phyloP scores from a whole-genome alignment of 1,140 invertebrate species.

The Acromyrmex heyeri region DNA sequence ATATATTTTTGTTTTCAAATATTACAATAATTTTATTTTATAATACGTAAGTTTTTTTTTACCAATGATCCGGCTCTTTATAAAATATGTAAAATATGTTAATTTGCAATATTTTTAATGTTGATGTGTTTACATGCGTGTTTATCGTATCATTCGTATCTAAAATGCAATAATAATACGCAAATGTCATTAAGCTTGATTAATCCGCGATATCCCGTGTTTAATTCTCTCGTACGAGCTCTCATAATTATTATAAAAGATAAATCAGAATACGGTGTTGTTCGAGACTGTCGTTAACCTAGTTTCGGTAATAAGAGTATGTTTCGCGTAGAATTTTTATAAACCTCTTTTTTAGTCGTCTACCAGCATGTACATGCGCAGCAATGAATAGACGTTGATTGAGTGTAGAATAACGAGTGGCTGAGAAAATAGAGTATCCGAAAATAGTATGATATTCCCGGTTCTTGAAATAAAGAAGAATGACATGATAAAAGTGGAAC shows the following conservation, averaged over 20 bases:
- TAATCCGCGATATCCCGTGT: constrained; percentile 48
- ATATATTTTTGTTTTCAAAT: neutral
- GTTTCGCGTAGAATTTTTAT: constrained; percentile 25
- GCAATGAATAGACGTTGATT: constrained; percentile 47
- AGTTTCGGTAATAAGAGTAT: constrained; percentile 35
- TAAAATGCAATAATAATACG: constrained; percentile 1
- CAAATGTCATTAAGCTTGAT: constrained; percentile 51
- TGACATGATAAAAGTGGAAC: neutral
- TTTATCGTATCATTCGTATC: constrained; percentile 31
- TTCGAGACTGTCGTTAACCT: constrained; percentile 36
- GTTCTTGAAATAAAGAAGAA: neutral
- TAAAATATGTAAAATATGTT: neutral
- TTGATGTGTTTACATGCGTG: neutral
- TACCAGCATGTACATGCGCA: neutral
- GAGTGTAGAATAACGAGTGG: constrained; percentile 23
- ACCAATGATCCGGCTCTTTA: neutral
- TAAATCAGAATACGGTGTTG: constrained; percentile 52
- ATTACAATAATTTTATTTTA: neutral
- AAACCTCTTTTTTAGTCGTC: constrained; percentile 8
- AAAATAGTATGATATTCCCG: neutral
- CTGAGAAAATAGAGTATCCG: neutral
- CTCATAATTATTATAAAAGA: constrained; percentile 56
- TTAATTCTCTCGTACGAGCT: constrained; percentile 50
- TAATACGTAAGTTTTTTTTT: neutral
- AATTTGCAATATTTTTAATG: neutral